phyloP scores from a whole-genome alignment of 2,113 vertebrate species.

The Athene noctua region DNA sequence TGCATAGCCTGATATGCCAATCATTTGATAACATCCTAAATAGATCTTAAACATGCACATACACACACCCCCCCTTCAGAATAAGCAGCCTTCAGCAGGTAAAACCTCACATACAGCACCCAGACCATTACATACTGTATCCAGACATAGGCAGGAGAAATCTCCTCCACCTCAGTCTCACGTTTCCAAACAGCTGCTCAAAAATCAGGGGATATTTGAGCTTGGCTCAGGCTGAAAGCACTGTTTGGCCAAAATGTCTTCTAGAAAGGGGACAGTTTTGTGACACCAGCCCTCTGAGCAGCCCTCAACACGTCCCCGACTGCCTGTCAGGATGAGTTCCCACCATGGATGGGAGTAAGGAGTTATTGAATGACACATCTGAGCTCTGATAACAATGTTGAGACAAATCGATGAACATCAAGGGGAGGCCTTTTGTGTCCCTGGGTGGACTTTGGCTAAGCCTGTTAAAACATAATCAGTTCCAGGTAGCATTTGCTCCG shows the following conservation, averaged over 20 bases:
- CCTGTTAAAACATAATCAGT: neutral
- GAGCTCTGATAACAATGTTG: neutral
- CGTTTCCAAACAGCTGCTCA: neutral
- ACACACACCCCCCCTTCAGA: accelerated
- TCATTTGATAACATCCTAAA: neutral
- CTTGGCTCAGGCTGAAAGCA: neutral
- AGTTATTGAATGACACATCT: neutral
- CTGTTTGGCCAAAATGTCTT: neutral
- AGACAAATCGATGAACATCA: neutral
- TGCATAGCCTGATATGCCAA: neutral
- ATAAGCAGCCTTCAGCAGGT: neutral
- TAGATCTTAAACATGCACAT: neutral
- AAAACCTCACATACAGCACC: neutral
- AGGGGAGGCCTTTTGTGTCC: neutral
- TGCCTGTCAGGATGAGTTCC: neutral
- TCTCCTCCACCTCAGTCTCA: neutral
- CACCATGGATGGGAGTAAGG: neutral
- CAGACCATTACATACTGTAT: neutral
- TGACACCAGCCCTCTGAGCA: neutral
- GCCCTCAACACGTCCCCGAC: neutral
- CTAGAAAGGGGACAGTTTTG: neutral
- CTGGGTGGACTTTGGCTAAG: neutral
- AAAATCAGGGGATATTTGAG: neutral
- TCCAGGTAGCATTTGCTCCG: neutral
- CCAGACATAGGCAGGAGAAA: neutral